Evolutionary conservation across 1,140 invertebrate species (phyloP), one percentile per base, ranked within the genome.

Genomic region (Elymnias hypermnestra): DNA sequence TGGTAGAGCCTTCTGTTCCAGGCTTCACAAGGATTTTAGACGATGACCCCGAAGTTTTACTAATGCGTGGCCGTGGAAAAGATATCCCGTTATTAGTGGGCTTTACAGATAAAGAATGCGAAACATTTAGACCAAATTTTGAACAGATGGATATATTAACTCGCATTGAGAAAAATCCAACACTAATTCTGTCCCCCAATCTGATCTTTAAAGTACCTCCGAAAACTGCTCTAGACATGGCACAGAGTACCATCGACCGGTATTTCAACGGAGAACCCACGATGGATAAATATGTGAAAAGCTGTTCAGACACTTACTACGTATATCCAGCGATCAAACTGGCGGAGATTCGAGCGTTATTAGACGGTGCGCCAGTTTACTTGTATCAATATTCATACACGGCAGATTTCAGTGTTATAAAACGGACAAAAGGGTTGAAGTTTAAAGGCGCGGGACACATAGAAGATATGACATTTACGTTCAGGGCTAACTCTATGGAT

Each of bases 401-500:
- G 1, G 51, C 63, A 3, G 53, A 59, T 6, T 47, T 58, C 19
- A 72, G 67, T 36, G 49, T 65, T 1, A 52, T 74, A 5, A 69
- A 72, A 41, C 28, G 60, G n/a, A 54, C 40, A 0, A 46, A 43
- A 10, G 53, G 44, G 0, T 19, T 72, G 9, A 45, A 50, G 4
- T 81, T 60, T 44, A 35, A 54, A 2, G 79, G 77, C 4, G 75
- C 67, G 2, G 66, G 52, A 0, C 81, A 84, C 26, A 47, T 81
- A 0, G 77, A 84, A 22, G 81, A 84, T 45, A 17, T 78, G 19
- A 76, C 72, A 2, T 78, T 72, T 35, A 31, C 75, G 8, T 75
- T 84, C 43, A 57, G 57, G 42, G 39, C 57, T 0, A 81, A 78
- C 21, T 58, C 67, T 1, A 53, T 69, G 15, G 23, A 69, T 2